phyloP scores from a whole-genome alignment of 2,888 invertebrate species.

The Drosophila merina region DNA sequence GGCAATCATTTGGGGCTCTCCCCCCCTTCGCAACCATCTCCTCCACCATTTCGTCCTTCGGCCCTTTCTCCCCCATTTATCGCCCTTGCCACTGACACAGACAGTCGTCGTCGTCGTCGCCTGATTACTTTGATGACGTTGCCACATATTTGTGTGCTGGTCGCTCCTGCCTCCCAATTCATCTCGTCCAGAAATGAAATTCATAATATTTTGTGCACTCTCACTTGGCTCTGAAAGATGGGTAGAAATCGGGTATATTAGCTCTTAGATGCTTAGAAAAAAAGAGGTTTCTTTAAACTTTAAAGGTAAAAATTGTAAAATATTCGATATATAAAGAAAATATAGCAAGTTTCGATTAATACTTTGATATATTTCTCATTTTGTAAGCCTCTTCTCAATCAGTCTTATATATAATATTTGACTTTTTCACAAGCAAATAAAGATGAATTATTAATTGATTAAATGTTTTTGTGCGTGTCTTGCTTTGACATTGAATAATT shows the following conservation, averaged over 20 bases:
- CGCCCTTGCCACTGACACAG: constrained; percentile 71
- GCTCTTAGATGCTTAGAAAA: neutral
- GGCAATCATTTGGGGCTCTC: constrained; percentile 73
- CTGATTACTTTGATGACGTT: constrained; percentile 80
- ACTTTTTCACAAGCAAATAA: constrained; percentile 46
- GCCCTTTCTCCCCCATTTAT: constrained; percentile 41
- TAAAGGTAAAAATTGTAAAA: too few species aligned
- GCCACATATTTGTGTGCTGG: constrained; percentile 64
- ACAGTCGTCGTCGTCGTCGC: constrained; percentile 66
- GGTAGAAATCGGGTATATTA: constrained; percentile 9
- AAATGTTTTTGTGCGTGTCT: constrained; percentile 62
- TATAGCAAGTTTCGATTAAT: too few species aligned
- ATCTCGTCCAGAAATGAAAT: constrained; percentile 16
- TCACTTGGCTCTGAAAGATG: constrained; percentile 45
- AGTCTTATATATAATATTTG: constrained; percentile 8
- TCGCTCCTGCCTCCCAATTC: neutral
- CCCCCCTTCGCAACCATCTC: constrained; percentile 26
- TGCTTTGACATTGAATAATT: constrained; percentile 81
- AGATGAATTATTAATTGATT: constrained; percentile 81
- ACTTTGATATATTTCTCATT: too few species aligned
- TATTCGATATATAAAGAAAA: too few species aligned
- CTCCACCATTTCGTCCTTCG: constrained; percentile 12
- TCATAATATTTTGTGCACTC: constrained; percentile 64
- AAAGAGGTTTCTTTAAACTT: too few species aligned
- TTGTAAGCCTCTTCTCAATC: neutral